A percentile compares a stretch with the other conserved stretches of the same genome.
phyloP scores from a whole-genome alignment of 2,113 vertebrate species.

The Eubucco bourcierii region DNA sequence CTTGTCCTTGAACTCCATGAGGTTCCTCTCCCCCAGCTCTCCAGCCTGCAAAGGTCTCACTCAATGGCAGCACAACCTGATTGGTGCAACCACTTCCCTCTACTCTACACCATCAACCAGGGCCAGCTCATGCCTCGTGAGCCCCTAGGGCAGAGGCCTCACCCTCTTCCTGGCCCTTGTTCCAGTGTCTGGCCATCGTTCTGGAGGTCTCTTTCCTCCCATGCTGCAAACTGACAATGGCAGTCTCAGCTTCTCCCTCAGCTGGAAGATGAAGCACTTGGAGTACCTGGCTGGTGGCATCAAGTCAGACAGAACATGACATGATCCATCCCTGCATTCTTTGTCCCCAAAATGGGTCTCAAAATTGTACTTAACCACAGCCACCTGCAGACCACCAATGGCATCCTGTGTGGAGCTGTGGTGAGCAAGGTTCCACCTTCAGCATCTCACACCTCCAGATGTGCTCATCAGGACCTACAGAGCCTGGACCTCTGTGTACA shows the following conservation, averaged over 20 bases:
- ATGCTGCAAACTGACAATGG: rapidly evolving
- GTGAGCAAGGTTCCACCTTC: not conserved
- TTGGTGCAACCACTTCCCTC: too few species aligned
- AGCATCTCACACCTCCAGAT: not conserved
- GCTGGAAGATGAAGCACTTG: rapidly evolving
- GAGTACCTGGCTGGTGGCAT: not conserved
- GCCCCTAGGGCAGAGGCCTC: not conserved
- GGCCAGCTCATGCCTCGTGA: not conserved
- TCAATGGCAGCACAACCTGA: too few species aligned
- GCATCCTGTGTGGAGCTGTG: rapidly evolving
- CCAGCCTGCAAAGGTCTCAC: too few species aligned
- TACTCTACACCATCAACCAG: not conserved
- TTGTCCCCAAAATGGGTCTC: not conserved
- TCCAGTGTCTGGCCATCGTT: not conserved
- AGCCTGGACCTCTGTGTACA: not conserved
- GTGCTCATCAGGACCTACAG: not conserved
- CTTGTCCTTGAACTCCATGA: too few species aligned
- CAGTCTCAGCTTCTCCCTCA: not conserved
- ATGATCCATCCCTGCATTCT: not conserved
- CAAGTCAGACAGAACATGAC: not conserved
- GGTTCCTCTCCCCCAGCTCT: too few species aligned
- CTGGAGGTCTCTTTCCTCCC: rapidly evolving
- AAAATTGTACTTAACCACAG: not conserved
- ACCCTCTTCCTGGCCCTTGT: not conserved
- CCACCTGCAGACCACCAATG: not conserved